phyloP scores from a whole-genome alignment of 53 echinoderm and acorn worm species.

The Mesocentrotus franciscanus region DNA sequence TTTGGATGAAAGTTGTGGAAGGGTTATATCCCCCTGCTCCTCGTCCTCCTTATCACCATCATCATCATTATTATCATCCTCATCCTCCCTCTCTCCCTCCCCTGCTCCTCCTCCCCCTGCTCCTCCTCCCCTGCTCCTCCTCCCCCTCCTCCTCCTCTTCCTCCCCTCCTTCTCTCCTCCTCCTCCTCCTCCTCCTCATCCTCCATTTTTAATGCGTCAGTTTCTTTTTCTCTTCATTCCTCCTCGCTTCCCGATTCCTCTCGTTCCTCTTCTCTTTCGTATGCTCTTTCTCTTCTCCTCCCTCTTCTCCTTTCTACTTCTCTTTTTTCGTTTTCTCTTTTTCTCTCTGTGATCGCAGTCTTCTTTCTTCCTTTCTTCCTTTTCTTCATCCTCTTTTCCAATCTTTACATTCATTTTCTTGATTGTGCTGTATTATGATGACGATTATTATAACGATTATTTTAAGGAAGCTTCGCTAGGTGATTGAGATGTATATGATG shows the following conservation, averaged over 20 bases:
- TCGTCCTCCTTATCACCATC: background rate
- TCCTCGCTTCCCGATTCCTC: background rate
- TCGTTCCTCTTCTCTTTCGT: background rate
- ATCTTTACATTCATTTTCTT: background rate
- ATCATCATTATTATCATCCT: too few species aligned
- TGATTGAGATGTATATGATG: slow-evolving; percentile 40
- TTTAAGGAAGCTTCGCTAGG: too few species aligned
- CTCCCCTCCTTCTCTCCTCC: too few species aligned
- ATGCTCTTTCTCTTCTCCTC: background rate
- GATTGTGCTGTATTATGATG: too few species aligned
- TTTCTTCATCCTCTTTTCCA: background rate
- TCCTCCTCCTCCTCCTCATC: too few species aligned
- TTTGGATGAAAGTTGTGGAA: background rate
- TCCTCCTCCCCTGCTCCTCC: too few species aligned
- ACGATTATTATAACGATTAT: too few species aligned
- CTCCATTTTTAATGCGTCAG: background rate
- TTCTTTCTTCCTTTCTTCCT: background rate
- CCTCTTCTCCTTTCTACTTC: background rate
- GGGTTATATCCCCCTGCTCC: background rate
- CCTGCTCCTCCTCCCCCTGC: too few species aligned
- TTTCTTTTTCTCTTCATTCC: background rate
- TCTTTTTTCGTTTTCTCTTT: background rate
- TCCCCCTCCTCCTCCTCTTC: too few species aligned
- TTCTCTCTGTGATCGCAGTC: too few species aligned
- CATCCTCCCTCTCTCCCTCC: too few species aligned